These are phyloP conservation scores for Cephus runcator DNA, from an alignment of 2,888 invertebrate species.

Conservation along the genomic window DNA sequence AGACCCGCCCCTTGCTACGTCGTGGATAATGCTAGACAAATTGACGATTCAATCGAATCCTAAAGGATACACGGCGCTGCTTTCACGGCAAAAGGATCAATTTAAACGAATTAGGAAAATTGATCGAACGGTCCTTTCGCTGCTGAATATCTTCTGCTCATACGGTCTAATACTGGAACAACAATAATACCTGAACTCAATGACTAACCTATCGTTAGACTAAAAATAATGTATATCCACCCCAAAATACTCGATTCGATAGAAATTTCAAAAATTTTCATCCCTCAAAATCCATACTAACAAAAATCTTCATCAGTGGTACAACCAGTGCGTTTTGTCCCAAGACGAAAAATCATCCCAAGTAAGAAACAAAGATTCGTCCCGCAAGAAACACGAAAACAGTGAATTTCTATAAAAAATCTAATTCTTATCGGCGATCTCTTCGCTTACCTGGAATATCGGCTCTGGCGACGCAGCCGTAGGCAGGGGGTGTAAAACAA, in stretches of 20 bases:
- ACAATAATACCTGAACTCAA: no score
- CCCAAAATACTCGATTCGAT: no score
- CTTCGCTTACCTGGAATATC: conserved; percentile 28
- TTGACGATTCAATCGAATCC: conserved; percentile 63
- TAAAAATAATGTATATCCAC: no score
- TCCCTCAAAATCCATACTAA: no score
- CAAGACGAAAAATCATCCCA: no score
- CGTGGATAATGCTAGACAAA: conserved; percentile 64
- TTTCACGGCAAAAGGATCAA: conserved; percentile 14
- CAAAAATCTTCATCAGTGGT: no score
- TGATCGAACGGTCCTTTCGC: conserved; percentile 15
- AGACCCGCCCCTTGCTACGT: conserved; percentile 39
- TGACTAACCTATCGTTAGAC: no score
- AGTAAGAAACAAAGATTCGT: not conserved
- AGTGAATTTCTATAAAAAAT: conserved; percentile 30
- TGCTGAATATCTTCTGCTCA: conserved; percentile 1
- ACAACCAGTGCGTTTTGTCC: no score
- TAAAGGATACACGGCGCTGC: conserved; percentile 49
- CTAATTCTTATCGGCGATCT: conserved; percentile 48
- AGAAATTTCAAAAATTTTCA: no score
- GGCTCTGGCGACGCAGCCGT: conserved; percentile 10
- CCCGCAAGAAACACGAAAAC: not conserved
- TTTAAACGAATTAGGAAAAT: conserved; percentile 32
- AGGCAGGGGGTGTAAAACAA: conserved; percentile 50
- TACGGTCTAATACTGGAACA: conserved; percentile 10